A percentile compares a stretch with the other conserved stretches of the same genome.
Evolutionary conservation across 2,888 invertebrate genomes (phyloP).

Genomic region (Entomobrya proxima): DNA sequence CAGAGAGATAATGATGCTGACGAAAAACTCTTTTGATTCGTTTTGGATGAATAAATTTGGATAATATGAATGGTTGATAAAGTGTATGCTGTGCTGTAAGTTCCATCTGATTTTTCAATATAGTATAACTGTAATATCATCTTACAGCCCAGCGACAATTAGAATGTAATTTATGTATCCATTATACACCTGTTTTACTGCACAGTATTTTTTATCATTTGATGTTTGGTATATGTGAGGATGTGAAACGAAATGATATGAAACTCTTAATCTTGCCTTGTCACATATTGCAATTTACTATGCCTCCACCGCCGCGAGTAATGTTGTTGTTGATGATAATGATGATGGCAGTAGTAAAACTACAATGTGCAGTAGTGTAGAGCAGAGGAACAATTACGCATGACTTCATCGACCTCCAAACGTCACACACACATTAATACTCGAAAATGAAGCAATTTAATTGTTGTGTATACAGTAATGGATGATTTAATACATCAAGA

Average conservation of each 20-base stretch:
- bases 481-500: constrained; percentile 53
- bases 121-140: not conserved
- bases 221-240: not conserved
- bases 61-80: constrained; percentile 21
- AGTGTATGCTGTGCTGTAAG: not conserved
- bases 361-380: not conserved
- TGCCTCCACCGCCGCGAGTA: not conserved
- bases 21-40: constrained; percentile 40
- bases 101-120: not conserved
- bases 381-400: not conserved
- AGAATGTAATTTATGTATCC: constrained; percentile 12
- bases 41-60: constrained; percentile 51
- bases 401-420: constrained; percentile 62
- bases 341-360: not conserved
- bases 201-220: constrained; percentile 24
- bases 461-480: constrained; percentile 52
- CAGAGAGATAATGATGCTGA: constrained; percentile 35
- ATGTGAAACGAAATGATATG: not conserved
- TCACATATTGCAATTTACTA: not conserved
- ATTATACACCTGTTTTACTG: constrained; percentile 24
- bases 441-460: constrained; percentile 47
- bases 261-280: not conserved
- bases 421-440: constrained; percentile 37
- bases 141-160: not conserved
- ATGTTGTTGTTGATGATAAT: not conserved